A percentile compares a stretch with the other conserved stretches of the same genome.
Conservation (phyloP, 2,888 invertebrate species). For the Drosophila algonquin region DNA sequence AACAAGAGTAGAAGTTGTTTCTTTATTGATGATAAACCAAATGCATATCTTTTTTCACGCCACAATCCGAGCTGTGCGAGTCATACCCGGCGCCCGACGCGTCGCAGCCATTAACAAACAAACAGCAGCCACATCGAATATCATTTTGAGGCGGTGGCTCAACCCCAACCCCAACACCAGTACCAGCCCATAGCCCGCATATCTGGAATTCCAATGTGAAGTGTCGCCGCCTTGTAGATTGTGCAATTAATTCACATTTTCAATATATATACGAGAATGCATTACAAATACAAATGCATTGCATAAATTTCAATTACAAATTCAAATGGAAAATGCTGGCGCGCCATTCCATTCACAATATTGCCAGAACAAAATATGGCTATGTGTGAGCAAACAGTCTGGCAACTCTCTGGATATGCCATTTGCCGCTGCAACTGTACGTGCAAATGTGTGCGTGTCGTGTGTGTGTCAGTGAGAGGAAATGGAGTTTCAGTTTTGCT, state of each 20-base stretch:
- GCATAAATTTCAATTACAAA: constrained; percentile 45
- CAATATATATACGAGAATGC: constrained; percentile 53
- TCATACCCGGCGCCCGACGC: constrained; percentile 1
- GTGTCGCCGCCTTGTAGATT: constrained; percentile 56
- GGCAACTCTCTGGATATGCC: constrained; percentile 38
- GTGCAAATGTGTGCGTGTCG: constrained; percentile 23
- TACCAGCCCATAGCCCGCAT: constrained; percentile 51
- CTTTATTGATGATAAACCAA: constrained; percentile 68
- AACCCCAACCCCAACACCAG: neutral
- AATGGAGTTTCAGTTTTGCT: constrained; percentile 54
- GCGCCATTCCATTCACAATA: constrained; percentile 47
- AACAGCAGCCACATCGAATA: constrained; percentile 36
- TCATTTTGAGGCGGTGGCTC: constrained; percentile 53
- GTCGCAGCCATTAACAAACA: constrained; percentile 60
- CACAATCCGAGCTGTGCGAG: constrained; percentile 53
- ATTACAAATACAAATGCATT: constrained; percentile 56
- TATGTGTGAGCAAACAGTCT: constrained; percentile 24
- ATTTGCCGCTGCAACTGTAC: constrained; percentile 59
- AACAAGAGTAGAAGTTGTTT: constrained; percentile 59
- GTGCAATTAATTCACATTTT: constrained; percentile 77
- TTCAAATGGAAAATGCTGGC: constrained; percentile 54
- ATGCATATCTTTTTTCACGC: constrained; percentile 76
- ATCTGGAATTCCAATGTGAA: constrained; percentile 70
- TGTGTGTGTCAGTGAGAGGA: constrained; percentile 46
- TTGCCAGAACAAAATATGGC: constrained; percentile 56